A percentile compares a stretch with the other conserved stretches of the same genome.
phyloP scores from a whole-genome alignment of 2,797 vertebrate species.

The Florisuga fusca region DNA sequence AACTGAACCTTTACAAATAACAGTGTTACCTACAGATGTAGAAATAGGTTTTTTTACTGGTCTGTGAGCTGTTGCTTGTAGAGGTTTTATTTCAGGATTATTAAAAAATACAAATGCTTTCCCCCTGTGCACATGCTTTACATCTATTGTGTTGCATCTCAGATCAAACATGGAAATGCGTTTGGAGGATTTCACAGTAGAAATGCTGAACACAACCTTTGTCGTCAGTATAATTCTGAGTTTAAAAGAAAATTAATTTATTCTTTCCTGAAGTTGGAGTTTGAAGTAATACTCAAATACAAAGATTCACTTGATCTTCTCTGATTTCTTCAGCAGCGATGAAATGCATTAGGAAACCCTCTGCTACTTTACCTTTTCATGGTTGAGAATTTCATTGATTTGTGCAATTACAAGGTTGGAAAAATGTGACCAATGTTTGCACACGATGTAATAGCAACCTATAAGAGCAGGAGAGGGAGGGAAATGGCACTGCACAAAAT shows the following conservation, averaged over 20 bases:
- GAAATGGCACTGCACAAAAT: not conserved
- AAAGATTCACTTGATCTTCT: not conserved
- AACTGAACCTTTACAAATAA: not conserved
- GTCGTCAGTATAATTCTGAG: not conserved
- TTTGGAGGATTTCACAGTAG: not conserved
- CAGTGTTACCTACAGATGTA: not conserved
- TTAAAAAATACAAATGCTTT: not conserved
- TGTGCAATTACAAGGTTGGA: not conserved
- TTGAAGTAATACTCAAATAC: not conserved
- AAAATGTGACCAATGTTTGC: not conserved
- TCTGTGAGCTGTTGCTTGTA: not conserved
- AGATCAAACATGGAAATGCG: not conserved
- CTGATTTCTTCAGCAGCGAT: not conserved
- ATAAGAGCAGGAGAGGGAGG: not conserved
- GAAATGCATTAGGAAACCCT: not conserved
- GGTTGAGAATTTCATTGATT: not conserved
- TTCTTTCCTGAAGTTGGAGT: not conserved
- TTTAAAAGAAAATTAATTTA: not conserved
- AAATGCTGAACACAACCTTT: not conserved
- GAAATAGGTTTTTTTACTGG: not conserved
- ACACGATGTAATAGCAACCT: not conserved
- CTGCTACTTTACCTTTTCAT: not conserved
- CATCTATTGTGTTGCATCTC: not conserved
- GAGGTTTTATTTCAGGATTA: constrained; percentile 4
- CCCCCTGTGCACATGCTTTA: not conserved